phyloP scores from a whole-genome alignment of 2,888 invertebrate species.

The Sphaerophoria taeniata region DNA sequence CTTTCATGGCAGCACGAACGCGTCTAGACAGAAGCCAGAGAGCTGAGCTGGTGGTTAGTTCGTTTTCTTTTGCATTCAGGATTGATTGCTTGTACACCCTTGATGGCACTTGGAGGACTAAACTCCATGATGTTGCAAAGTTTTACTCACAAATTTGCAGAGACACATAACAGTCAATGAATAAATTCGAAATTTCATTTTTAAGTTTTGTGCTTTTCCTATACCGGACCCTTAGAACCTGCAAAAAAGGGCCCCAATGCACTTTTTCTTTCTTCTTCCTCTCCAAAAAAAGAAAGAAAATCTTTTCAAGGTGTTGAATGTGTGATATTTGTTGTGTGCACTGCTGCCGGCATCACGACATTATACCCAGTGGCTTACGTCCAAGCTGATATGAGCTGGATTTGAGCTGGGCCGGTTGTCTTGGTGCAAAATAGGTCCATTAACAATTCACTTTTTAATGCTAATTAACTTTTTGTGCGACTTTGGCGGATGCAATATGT shows the following conservation, averaged over 20 bases:
- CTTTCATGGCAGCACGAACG: constrained; percentile 71
- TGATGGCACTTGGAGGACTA: constrained; percentile 3
- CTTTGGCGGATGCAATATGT: constrained; percentile 25
- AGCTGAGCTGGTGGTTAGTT: constrained; percentile 2
- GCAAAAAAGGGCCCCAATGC: constrained; percentile 1
- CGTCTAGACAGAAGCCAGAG: constrained; percentile 72
- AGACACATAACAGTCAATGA: no score
- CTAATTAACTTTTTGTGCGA: constrained; percentile 68
- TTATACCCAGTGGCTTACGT: constrained; percentile 48
- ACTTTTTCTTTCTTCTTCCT: neutral
- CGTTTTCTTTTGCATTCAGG: constrained; percentile 3
- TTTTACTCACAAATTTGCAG: neutral
- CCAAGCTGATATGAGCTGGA: neutral
- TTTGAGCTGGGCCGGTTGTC: constrained; percentile 8
- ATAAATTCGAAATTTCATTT: no score
- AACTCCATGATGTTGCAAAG: neutral
- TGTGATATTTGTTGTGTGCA: constrained; percentile 57
- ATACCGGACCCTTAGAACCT: neutral
- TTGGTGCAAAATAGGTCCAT: constrained; percentile 70
- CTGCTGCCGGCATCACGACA: neutral
- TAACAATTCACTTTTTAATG: constrained; percentile 72
- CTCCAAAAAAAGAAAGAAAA: neutral
- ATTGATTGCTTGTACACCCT: neutral
- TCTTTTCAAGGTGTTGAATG: constrained; percentile 55
- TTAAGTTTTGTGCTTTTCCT: neutral